Percentiles rank a stretch among this genome's conserved stretches.
These are phyloP conservation scores for Cephonodes hylas DNA, from an alignment of 2,888 invertebrate species.

Conservation along the genomic window DNA sequence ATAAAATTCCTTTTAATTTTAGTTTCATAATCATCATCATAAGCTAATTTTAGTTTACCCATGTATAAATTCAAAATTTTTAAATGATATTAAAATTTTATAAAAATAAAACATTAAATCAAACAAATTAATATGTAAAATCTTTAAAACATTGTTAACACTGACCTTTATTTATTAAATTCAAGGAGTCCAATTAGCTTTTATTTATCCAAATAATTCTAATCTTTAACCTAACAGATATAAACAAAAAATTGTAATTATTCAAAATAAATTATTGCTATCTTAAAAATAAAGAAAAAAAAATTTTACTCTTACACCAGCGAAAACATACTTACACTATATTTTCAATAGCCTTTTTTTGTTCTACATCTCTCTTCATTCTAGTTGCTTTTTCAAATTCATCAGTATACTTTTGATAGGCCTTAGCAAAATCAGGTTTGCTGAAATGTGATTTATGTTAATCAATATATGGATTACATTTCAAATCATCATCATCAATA, in stretches of 20 bases:
- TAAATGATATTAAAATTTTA: neutral
- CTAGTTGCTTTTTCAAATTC: conserved; percentile 59
- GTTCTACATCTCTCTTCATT: conserved; percentile 64
- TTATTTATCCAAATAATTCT: neutral
- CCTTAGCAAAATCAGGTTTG: conserved; percentile 49
- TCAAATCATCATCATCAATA: too few relatives aligned
- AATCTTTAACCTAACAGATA: neutral
- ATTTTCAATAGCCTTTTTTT: conserved; percentile 59
- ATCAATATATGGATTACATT: too few relatives aligned
- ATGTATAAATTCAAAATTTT: neutral
- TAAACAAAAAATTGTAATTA: neutral
- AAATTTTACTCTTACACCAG: too few relatives aligned
- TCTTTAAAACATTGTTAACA: too few relatives aligned
- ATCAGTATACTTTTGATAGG: conserved; percentile 57
- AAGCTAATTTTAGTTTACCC: too few relatives aligned
- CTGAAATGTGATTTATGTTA: conserved; percentile 30
- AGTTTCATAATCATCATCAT: too few relatives aligned
- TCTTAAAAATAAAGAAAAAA: too few relatives aligned
- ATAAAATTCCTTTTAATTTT: too few relatives aligned
- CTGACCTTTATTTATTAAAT: neutral
- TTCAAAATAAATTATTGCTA: too few relatives aligned
- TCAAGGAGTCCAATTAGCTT: neutral
- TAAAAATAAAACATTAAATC: too few relatives aligned
- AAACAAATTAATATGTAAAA: too few relatives aligned
- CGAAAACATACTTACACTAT: conserved; percentile 54